Evolutionary conservation across 2,797 vertebrate species (phyloP).

Genomic region (Acrocephalus scirpaceus): DNA sequence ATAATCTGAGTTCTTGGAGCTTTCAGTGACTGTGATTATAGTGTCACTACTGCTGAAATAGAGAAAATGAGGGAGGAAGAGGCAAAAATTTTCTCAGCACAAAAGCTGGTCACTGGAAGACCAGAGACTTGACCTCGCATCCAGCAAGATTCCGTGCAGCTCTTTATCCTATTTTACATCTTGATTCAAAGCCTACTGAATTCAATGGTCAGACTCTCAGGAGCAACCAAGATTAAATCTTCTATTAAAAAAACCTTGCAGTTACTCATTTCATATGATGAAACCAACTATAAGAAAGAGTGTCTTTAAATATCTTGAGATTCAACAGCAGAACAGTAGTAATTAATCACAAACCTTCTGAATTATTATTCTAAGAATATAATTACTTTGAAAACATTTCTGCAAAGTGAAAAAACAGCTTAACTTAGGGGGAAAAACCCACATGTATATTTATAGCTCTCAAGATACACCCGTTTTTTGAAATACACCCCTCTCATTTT

Average conservation of each 20-base stretch:
- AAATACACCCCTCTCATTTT: background rate
- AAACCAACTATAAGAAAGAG: background rate
- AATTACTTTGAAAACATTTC: background rate
- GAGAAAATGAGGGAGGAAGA: background rate
- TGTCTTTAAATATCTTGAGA: conserved; percentile 8
- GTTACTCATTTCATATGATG: background rate
- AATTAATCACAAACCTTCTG: conserved; percentile 26
- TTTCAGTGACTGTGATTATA: background rate
- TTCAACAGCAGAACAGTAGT: background rate
- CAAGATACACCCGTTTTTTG: background rate
- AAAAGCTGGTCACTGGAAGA: background rate
- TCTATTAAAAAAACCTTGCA: background rate
- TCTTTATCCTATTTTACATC: background rate
- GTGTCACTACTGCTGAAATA: background rate
- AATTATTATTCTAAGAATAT: background rate
- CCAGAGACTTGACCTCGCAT: background rate
- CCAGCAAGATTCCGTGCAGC: background rate
- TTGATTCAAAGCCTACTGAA: background rate
- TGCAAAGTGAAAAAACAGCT: background rate
- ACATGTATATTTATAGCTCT: background rate
- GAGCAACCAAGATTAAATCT: background rate
- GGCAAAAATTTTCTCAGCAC: background rate
- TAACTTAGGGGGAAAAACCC: background rate
- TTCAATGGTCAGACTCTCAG: background rate
- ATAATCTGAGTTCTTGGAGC: background rate